A percentile compares a stretch with the other conserved stretches of the same genome.
These are phyloP conservation scores for Drosophila erecta DNA, from an alignment of 1,140 invertebrate species.

Conservation along the genomic window DNA sequence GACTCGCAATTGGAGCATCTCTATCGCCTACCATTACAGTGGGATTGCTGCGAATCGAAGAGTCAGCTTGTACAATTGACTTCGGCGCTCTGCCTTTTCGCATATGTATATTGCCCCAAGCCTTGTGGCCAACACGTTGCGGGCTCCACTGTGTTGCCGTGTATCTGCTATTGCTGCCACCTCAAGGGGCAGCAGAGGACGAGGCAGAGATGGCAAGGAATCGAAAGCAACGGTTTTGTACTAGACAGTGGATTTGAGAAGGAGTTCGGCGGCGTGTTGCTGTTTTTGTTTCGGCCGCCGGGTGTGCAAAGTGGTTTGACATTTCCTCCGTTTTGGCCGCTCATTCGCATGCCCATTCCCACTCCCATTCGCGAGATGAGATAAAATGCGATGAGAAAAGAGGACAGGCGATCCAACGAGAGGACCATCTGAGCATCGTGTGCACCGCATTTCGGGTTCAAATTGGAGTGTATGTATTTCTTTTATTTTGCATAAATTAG, in stretches of 20 bases:
- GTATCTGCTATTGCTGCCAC: constrained; percentile 23
- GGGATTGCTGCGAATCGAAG: constrained; percentile 52
- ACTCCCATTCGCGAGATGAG: constrained; percentile 24
- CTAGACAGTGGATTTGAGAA: constrained; percentile 16
- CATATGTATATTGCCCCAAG: constrained; percentile 77
- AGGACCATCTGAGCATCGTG: constrained; percentile 53
- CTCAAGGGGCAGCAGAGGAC: constrained; percentile 31
- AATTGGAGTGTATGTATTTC: constrained; percentile 76
- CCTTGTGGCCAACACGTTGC: constrained; percentile 57
- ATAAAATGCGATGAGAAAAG: constrained; percentile 7
- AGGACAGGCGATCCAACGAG: constrained; percentile 1
- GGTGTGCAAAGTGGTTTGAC: constrained; percentile 78
- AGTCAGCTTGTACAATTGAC: constrained; percentile 72
- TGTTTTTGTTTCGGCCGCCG: constrained; percentile 52
- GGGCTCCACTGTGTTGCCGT: constrained; percentile 58
- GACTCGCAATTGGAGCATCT: constrained; percentile 6
- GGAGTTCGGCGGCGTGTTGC: constrained; percentile 23
- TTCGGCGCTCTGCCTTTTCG: constrained; percentile 40
- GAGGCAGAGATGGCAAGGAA: constrained; percentile 26
- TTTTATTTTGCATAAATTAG: constrained; percentile 83
- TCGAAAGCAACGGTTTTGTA: constrained; percentile 54
- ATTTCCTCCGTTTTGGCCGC: constrained; percentile 76
- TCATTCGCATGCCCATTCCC: constrained; percentile 58
- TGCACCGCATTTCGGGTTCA: constrained; percentile 70
- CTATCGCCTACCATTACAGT: constrained; percentile 53